Base-by-base conservation (phyloP, 2,888 invertebrate species). In the Drosophila kokeensis region DNA sequence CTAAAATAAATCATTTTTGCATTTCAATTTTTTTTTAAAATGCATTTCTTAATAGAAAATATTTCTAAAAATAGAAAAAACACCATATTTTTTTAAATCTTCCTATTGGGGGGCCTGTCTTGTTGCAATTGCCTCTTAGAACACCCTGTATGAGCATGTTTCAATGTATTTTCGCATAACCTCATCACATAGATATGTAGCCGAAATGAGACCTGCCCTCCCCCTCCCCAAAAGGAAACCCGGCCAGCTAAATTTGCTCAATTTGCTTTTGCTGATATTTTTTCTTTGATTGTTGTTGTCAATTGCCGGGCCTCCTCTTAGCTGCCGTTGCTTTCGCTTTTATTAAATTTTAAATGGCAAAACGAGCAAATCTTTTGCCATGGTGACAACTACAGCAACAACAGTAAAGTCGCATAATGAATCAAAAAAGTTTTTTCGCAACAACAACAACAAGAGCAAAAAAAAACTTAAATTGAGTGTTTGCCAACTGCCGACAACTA, bases 251-350 rank as follows among this genome's bases (percentile, higher is more conserved):
- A 50, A 32, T 30, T 30, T 24, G 24, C 30, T 32, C 29, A n/a
- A n/a, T 45, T 52, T 69, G 59, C 60, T 60, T 18, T 68, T 74
- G 82, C 63, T 61, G 53, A 24, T 59, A 52, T 48, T 38, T 38
- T 53, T 73, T 30, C 21, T 57, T 7, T 42, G 30, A 38, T 65
- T 74, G 63, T 71, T 72, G 60, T 89, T 81, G 89, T 81, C 87
- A 89, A 87, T 69, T 83, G 84, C 38, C 90, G 64, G 77, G 90
- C 88, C 84, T 88, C 86, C 88, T 73, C 83, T 32, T 29, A 42
- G 59, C 34, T 29, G 53, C 36, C 29, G 63, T 58, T 63, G 73
- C 86, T 86, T 88, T 86, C 90, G 81, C 86, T 90, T 86, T 89
- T 75, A 80, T 76, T 80, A 32, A 76, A 76, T 72, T 85, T 78